phyloP scores from a whole-genome alignment of 2,113 vertebrate genomes.

The Erythrocercus mccallii region DNA sequence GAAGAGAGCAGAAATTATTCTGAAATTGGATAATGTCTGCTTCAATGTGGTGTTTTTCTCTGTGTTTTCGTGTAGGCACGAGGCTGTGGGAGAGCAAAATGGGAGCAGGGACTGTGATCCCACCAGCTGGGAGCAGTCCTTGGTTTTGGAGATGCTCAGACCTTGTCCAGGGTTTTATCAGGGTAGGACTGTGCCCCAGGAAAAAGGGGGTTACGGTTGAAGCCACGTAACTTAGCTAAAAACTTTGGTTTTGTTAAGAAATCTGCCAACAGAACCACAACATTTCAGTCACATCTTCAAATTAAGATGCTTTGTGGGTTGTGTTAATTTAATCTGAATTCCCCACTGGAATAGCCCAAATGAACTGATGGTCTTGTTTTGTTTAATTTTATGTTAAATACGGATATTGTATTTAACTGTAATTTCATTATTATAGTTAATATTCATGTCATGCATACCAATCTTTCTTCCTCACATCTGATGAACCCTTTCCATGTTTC shows the following conservation, averaged over 20 bases:
- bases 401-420: conserved; percentile 7
- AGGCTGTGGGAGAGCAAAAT: background rate
- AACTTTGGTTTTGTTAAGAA: background rate
- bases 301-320: conserved; percentile 13
- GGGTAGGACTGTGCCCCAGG: background rate
- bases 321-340: conserved; percentile 40
- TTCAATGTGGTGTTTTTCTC: background rate
- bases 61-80: background rate
- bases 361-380: conserved; percentile 27
- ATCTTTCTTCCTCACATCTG: background rate
- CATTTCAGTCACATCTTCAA: background rate
- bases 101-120: background rate
- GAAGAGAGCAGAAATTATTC: background rate
- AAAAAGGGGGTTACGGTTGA: background rate
- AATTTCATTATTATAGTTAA: conserved; percentile 36
- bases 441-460: background rate
- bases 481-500: background rate
- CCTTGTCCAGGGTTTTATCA: background rate
- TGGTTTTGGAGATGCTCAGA: background rate
- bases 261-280: background rate
- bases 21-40: background rate
- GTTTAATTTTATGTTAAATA: conserved; percentile 46
- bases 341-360: conserved; percentile 1
- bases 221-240: background rate
- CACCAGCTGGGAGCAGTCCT: accelerated